A percentile compares a stretch with the other conserved stretches of the same genome.
Evolutionary conservation across 2,797 vertebrate species (phyloP).

Genomic region (Coregonus ussuriensis): DNA sequence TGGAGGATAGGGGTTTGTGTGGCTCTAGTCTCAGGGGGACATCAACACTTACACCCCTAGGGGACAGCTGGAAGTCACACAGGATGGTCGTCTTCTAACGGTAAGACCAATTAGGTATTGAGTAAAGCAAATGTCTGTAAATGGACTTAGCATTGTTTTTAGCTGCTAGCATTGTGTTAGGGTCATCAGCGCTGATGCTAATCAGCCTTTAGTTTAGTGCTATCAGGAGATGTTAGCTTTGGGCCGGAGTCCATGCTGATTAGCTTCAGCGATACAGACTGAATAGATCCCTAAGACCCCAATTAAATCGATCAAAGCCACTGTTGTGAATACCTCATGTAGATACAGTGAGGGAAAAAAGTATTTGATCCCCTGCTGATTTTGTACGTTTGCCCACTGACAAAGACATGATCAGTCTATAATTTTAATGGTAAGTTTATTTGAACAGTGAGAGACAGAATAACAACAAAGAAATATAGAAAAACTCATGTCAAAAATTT

Average conservation of each 20-base stretch:
- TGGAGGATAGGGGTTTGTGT: constrained; percentile 2
- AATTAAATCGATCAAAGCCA: no score
- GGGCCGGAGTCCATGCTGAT: background rate
- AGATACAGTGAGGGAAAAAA: no score
- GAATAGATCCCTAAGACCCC: background rate
- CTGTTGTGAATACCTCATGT: no score
- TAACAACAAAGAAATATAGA: no score
- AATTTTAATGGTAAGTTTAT: no score
- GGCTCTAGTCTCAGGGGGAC: background rate
- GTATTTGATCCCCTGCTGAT: no score
- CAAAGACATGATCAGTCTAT: no score
- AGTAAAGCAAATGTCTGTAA: background rate
- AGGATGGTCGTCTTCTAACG: background rate
- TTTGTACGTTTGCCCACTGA: no score
- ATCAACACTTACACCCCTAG: background rate
- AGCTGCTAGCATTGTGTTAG: background rate
- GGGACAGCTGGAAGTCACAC: background rate
- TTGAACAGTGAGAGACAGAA: no score
- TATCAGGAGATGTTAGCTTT: background rate
- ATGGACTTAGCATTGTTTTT: background rate
- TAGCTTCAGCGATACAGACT: background rate
- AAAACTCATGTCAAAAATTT: no score
- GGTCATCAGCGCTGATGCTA: background rate
- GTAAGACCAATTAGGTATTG: background rate
- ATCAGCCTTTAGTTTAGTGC: background rate